These are phyloP conservation scores for Tapirus terrestris DNA, from an alignment of 2,113 vertebrate genomes.

Conservation along the genomic window DNA sequence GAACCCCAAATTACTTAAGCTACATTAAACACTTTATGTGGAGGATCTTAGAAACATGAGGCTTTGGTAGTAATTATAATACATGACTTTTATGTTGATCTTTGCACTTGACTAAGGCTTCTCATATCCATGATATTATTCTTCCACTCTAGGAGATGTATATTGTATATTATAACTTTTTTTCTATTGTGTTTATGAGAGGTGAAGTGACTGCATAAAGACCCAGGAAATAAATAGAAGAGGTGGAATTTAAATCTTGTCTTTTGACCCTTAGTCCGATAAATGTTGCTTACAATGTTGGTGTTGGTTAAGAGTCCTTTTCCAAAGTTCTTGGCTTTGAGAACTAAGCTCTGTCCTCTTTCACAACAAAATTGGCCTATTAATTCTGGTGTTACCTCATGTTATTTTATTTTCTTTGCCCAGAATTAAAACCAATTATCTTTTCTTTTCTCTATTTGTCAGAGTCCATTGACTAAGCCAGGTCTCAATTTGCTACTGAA, in stretches of 20 bases:
- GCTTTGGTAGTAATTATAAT: not conserved
- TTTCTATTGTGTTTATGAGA: not conserved
- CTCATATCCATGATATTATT: not conserved
- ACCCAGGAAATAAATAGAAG: not conserved
- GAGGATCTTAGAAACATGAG: slow-evolving; percentile 56
- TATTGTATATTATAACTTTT: not conserved
- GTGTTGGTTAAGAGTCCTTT: not conserved
- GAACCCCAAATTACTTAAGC: not conserved
- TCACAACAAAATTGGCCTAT: not conserved
- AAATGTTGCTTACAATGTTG: slow-evolving; percentile 8
- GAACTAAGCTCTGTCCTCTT: not conserved
- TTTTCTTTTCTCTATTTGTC: not conserved
- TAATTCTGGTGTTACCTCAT: not conserved
- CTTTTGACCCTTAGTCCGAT: slow-evolving; percentile 3
- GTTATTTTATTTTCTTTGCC: slow-evolving; percentile 16
- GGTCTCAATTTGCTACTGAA: not conserved
- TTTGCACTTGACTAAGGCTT: slow-evolving; percentile 4
- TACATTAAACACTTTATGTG: not conserved
- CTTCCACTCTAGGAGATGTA: not conserved
- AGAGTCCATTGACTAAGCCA: not conserved
- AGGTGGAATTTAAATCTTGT: slow-evolving; percentile 4
- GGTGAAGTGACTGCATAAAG: not conserved
- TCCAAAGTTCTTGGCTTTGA: slow-evolving; percentile 11
- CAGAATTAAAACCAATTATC: slow-evolving; percentile 24
- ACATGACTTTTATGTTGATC: not conserved